These are phyloP conservation scores for Gastrophryne carolinensis DNA, from an alignment of 2,797 vertebrate genomes.

Conservation along the genomic window DNA sequence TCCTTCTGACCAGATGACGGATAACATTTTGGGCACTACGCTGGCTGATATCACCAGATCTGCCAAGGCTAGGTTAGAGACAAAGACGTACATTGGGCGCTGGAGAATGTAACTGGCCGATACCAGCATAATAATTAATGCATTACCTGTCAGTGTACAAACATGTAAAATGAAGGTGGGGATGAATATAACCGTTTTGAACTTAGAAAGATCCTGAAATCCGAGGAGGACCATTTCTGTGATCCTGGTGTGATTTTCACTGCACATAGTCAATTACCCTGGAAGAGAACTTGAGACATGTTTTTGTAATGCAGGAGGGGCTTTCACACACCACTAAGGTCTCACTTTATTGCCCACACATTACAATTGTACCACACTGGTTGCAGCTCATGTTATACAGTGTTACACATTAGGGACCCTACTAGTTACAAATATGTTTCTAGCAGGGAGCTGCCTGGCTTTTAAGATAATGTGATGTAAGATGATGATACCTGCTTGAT, in stretches of 20 bases:
- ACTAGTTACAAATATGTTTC: no score
- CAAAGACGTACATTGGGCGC: slow-evolving; percentile 12
- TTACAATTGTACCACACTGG: no score
- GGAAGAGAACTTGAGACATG: no score
- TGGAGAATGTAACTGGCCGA: neutral
- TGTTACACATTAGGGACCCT: no score
- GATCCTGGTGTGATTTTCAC: neutral
- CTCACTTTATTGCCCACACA: no score
- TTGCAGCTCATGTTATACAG: no score
- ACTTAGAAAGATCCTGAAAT: neutral
- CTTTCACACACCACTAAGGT: no score
- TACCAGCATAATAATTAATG: slow-evolving; percentile 1
- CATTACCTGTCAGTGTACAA: neutral
- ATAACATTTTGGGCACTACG: slow-evolving; percentile 11
- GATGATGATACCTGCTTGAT: no score
- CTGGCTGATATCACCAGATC: slow-evolving; percentile 7
- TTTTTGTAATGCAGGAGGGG: no score
- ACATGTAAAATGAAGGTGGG: neutral
- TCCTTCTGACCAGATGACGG: neutral
- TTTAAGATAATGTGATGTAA: no score
- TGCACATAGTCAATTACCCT: slow-evolving; percentile 4
- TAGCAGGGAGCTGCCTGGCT: no score
- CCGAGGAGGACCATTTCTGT: neutral
- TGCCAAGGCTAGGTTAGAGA: neutral
- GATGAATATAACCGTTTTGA: neutral